Evolutionary conservation across 2,113 vertebrate genomes (phyloP).

Genomic region (Nibea albiflora): DNA sequence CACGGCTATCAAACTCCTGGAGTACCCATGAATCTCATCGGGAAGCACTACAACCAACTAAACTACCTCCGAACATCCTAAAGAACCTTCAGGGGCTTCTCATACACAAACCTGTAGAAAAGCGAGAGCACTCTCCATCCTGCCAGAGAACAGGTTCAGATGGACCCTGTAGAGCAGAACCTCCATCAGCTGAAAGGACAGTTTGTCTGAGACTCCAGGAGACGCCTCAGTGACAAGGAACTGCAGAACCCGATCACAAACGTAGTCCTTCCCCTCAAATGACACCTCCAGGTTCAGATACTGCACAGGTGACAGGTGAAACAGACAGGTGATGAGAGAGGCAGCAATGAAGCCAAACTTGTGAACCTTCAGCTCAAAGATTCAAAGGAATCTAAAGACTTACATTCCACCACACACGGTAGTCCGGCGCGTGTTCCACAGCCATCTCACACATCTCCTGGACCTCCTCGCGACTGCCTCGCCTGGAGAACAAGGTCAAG

Average conservation of each 20-base stretch:
- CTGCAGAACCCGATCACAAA: constrained; percentile 90
- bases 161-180: constrained; percentile 92
- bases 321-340: neutral
- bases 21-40: too few species aligned
- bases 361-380: too few species aligned
- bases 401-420: constrained; percentile 94
- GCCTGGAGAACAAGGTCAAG: constrained; percentile 91
- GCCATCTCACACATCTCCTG: constrained; percentile 99
- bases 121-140: constrained; percentile 88
- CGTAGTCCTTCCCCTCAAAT: constrained; percentile 94
- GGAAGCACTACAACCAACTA: too few species aligned
- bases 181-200: constrained; percentile 94
- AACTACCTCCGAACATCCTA: too few species aligned
- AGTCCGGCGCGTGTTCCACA: constrained; percentile 92
- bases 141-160: constrained; percentile 91
- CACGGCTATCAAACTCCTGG: too few species aligned
- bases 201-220: constrained; percentile 72
- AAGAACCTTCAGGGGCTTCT: too few species aligned
- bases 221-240: constrained; percentile 82
- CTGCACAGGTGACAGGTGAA: constrained; percentile 70
- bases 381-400: neutral
- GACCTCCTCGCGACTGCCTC: constrained; percentile 91
- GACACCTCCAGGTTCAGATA: constrained; percentile 92
- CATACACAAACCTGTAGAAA: constrained; percentile 88
- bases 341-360: too few species aligned